These are phyloP conservation scores for Chrysolina oricalcia DNA, from an alignment of 2,888 invertebrate genomes.

Conservation along the genomic window DNA sequence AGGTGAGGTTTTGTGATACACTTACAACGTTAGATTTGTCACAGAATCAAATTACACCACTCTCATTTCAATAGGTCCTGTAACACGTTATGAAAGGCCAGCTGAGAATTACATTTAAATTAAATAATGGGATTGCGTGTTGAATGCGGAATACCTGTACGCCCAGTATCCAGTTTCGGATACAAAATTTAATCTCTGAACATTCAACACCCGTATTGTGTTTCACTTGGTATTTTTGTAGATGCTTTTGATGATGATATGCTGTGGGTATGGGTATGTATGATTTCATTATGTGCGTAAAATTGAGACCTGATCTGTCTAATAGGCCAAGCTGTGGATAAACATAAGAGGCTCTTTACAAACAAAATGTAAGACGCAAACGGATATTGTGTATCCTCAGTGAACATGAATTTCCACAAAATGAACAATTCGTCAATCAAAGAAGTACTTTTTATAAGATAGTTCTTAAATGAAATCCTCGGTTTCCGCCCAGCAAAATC, in stretches of 20 bases:
- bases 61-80: conserved; percentile 45
- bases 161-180: conserved; percentile 46
- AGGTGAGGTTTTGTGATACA: conserved; percentile 64
- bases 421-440: no score
- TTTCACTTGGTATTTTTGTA: conserved; percentile 32
- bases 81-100: conserved; percentile 35
- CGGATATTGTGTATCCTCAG: no score
- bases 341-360: no score
- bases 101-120: conserved; percentile 53
- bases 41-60: conserved; percentile 54
- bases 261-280: background rate
- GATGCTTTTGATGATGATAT: conserved; percentile 28
- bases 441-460: no score
- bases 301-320: no score
- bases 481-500: no score
- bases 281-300: no score
- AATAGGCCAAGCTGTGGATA: no score
- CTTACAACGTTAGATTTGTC: conserved; percentile 56
- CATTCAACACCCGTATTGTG: conserved; percentile 36
- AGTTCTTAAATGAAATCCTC: no score
- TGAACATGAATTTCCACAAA: no score
- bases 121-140: conserved; percentile 52
- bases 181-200: conserved; percentile 37
- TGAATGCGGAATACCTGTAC: conserved; percentile 42
- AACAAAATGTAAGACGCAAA: no score